These are phyloP conservation scores for Marasmarcha lunaedactyla DNA, from an alignment of 2,888 invertebrate species.

Conservation along the genomic window DNA sequence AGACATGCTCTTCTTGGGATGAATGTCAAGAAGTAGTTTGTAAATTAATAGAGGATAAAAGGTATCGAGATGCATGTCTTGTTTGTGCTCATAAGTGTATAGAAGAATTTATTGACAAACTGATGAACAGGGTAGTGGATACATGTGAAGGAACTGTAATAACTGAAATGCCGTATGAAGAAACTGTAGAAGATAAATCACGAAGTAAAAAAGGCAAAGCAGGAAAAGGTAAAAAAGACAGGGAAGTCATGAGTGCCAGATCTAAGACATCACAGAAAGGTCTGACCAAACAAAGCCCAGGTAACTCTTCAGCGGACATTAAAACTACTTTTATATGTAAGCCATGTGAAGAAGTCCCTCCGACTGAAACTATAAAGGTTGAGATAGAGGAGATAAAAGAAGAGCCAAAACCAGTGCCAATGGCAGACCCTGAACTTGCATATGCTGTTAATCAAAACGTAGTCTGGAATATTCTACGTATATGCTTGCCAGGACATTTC, in stretches of 20 bases:
- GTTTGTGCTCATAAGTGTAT: constrained; percentile 44
- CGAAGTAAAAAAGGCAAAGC: constrained; percentile 30
- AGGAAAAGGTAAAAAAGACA: neutral
- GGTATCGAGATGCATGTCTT: constrained; percentile 41
- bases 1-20: constrained; percentile 50
- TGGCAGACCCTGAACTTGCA: constrained; percentile 28
- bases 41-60: constrained; percentile 41
- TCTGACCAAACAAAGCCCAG: constrained; percentile 20
- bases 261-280: constrained; percentile 26
- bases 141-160: constrained; percentile 45
- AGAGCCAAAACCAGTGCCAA: constrained; percentile 14
- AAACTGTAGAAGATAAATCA: constrained; percentile 31
- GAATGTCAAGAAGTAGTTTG: constrained; percentile 61
- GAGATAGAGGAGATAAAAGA: neutral
- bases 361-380: neutral
- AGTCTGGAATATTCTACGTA: constrained; percentile 48
- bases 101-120: constrained; percentile 32
- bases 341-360: constrained; percentile 34
- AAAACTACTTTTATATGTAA: constrained; percentile 41
- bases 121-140: constrained; percentile 36
- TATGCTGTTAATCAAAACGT: constrained; percentile 44
- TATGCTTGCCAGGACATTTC: constrained; percentile 56
- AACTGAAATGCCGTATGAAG: constrained; percentile 36
- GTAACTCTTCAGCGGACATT: constrained; percentile 34
- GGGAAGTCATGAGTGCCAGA: constrained; percentile 13